Conservation (phyloP, 2,113 vertebrate genomes). For the Amblyornis subalaris region DNA sequence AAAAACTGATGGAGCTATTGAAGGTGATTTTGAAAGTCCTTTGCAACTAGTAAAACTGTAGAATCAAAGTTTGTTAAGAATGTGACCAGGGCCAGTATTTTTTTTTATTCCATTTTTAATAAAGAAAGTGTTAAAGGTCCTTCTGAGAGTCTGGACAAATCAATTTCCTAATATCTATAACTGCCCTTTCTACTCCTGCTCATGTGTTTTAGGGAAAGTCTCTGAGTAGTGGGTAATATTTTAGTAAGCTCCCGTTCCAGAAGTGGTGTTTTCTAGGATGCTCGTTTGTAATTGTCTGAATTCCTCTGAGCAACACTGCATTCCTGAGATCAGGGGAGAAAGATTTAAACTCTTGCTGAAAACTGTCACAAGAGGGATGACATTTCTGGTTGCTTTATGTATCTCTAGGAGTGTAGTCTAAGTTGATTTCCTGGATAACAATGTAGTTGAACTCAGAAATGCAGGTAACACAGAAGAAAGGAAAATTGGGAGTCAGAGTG, state of each 20-base stretch:
- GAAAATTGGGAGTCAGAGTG: background rate
- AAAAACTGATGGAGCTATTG: background rate
- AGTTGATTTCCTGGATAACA: background rate
- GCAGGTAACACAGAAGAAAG: background rate
- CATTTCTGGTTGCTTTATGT: background rate
- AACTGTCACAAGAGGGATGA: background rate
- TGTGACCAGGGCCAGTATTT: background rate
- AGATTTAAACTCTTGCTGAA: constrained; percentile 32
- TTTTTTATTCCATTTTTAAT: background rate
- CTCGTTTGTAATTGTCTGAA: background rate
- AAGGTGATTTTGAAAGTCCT: background rate
- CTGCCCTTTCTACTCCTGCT: background rate
- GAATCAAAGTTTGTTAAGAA: background rate
- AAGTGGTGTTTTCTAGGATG: background rate
- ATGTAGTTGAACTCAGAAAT: background rate
- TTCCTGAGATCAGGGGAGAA: background rate
- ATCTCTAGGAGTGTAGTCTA: background rate
- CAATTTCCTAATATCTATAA: background rate
- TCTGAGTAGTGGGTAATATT: background rate
- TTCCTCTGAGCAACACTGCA: background rate
- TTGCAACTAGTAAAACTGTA: background rate
- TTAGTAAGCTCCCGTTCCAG: background rate
- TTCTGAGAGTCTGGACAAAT: background rate
- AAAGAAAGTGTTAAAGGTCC: background rate
- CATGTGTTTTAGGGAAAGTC: background rate